A percentile compares a stretch with the other conserved stretches of the same genome.
Conservation (phyloP, 2,797 vertebrate species). For the Notolabrus celidotus region DNA sequence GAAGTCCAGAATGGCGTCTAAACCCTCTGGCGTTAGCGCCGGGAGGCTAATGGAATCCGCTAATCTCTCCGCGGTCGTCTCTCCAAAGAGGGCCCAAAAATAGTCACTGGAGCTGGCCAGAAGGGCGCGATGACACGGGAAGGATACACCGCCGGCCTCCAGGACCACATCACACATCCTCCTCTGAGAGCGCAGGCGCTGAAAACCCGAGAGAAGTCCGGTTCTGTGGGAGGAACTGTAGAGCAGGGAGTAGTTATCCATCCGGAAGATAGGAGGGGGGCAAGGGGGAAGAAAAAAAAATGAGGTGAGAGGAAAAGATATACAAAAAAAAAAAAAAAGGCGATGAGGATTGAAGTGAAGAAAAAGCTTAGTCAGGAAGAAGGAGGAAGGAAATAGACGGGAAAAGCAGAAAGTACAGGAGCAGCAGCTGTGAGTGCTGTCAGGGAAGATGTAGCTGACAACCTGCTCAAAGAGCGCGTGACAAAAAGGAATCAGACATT, state of each 20-base stretch:
- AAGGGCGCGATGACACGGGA: constrained; percentile 93
- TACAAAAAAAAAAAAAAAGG: too few relatives aligned
- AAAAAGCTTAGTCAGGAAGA: too few relatives aligned
- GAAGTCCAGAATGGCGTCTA: constrained; percentile 93
- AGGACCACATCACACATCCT: constrained; percentile 93
- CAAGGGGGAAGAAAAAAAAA: too few relatives aligned
- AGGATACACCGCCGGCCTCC: constrained; percentile 88
- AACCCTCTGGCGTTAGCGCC: constrained; percentile 86
- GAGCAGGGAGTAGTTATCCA: constrained; percentile 94
- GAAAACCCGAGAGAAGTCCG: constrained; percentile 88
- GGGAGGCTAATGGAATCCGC: constrained; percentile 86
- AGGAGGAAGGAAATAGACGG: neutral
- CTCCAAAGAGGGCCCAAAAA: constrained; percentile 95
- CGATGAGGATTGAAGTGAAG: constrained; percentile 32
- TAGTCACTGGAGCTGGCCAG: constrained; percentile 95
- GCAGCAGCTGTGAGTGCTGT: constrained; percentile 4
- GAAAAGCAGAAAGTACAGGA: neutral
- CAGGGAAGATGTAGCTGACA: neutral
- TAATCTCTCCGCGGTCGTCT: constrained; percentile 88
- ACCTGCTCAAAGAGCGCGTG: neutral
- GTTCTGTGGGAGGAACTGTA: constrained; percentile 91
- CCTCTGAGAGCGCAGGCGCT: constrained; percentile 88
- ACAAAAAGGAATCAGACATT: constrained; percentile 18
- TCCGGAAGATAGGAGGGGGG: too few relatives aligned
- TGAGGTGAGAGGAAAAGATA: too few relatives aligned